Percentiles rank a stretch among this genome's conserved stretches.
Conservation (phyloP, 2,888 invertebrate genomes). For the Phortica magna region DNA sequence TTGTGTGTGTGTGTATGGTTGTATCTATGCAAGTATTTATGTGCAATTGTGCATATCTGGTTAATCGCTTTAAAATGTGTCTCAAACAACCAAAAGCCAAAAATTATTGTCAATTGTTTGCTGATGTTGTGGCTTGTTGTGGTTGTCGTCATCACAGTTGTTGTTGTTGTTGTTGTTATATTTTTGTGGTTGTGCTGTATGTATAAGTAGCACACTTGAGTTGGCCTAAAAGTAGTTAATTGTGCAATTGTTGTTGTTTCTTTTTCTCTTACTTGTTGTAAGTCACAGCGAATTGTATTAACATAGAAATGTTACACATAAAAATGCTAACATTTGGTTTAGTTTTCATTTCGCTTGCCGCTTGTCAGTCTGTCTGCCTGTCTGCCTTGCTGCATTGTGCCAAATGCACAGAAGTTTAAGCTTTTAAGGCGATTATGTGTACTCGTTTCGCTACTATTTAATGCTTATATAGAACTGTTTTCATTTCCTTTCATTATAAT, state of each 20-base stretch:
- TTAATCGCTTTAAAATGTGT: slow-evolving; percentile 63
- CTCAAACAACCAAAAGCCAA: neutral
- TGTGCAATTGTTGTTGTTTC: slow-evolving; percentile 56
- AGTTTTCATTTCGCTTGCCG: neutral
- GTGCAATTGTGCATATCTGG: slow-evolving; percentile 43
- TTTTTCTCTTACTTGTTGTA: neutral
- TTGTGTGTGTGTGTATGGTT: neutral
- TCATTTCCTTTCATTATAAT: neutral
- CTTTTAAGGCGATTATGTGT: slow-evolving; percentile 8
- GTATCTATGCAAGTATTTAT: slow-evolving; percentile 12
- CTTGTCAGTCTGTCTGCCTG: neutral
- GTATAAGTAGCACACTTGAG: slow-evolving; percentile 13
- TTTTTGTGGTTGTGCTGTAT: slow-evolving; percentile 29
- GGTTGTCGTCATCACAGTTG: neutral
- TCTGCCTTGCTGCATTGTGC: neutral
- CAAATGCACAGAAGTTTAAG: neutral
- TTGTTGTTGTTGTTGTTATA: slow-evolving; percentile 27
- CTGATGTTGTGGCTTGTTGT: slow-evolving; percentile 4
- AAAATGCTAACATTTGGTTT: neutral
- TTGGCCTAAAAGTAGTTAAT: slow-evolving; percentile 53
- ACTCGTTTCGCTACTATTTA: neutral
- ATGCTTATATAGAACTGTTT: neutral
- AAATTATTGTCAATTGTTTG: slow-evolving; percentile 68
- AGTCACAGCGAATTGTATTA: neutral
- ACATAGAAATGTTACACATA: neutral